Base-by-base conservation (phyloP, 2,797 vertebrate genomes). In the Antrozous pallidus region DNA sequence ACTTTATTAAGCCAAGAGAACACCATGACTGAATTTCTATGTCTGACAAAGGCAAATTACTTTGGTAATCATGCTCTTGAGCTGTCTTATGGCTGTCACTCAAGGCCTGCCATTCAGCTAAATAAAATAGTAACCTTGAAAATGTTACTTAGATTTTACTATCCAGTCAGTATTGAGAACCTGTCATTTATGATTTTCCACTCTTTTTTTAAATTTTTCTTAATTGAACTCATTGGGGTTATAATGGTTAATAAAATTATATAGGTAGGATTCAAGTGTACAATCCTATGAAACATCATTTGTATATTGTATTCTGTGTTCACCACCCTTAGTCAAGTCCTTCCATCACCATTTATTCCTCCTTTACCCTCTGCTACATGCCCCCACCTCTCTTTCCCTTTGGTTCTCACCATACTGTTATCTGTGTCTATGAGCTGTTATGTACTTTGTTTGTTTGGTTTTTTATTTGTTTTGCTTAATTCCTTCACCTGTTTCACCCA, bases 1-100 rank as follows among this genome's bases (percentile, higher is more conserved):
- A 98, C 97, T 98, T 98, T 98, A 97, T 98, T 97, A 98, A 98
- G 96, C 97, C 94, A 97, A 97, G 97, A 97, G 95, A 98, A 97
- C 95, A 96, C 95, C 96, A 96, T 97, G 96, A 96, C 94, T 95
- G 96, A 96, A 98, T 97, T 95, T 97, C 95, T 97, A 84, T 96
- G 94, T 97, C 96, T 98, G 96, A 98, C 97, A 98, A 98, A 98
- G 95, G 95, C 95, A 98, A 98, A 98, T 98, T 98, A 97, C 96
- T 98, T 97, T 97, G 95, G 96, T 97, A 98, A 97, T 97, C 96
- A 94, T 94, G 88, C 97, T 98, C 95, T 93, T 92, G 95, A 98
- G 96, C 95, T 97, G 93, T 97, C 97, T 97, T 97, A 70, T 97
- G 95, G 90, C 79, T 94, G 81, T 77, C 96, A 98, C 95, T 97